phyloP scores from a whole-genome alignment of 2,797 vertebrate species.

The Alcedo quadribrachys region DNA sequence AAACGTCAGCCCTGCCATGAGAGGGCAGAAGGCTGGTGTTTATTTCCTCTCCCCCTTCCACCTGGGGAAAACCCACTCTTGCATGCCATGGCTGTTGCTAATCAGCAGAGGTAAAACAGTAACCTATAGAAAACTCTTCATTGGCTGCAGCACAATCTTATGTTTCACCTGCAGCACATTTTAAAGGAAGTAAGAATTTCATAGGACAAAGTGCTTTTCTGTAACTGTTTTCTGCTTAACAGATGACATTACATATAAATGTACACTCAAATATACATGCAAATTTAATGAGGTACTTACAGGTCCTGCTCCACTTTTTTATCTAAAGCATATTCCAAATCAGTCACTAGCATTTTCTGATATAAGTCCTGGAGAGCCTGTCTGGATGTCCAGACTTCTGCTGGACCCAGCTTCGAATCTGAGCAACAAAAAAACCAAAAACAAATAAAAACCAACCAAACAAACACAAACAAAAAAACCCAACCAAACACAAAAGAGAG shows the following conservation, averaged over 20 bases:
- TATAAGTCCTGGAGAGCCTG: conserved; percentile 98
- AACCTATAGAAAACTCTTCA: background rate
- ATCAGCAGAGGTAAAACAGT: background rate
- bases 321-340: conserved; percentile 98
- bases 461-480: background rate
- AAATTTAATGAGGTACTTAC: conserved; percentile 81
- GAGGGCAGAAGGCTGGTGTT: background rate
- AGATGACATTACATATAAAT: background rate
- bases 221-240: background rate
- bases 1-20: background rate
- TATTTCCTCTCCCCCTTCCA: background rate
- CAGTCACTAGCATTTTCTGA: conserved; percentile 99
- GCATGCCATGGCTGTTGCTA: background rate
- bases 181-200: background rate
- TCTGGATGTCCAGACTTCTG: conserved; percentile 98
- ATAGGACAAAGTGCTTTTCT: background rate
- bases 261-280: background rate
- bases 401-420: conserved; percentile 96
- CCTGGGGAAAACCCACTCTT: background rate
- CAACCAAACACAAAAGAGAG: background rate
- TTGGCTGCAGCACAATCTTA: background rate
- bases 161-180: background rate
- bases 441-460: background rate
- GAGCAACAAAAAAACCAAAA: background rate
- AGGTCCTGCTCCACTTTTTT: conserved; percentile 99